A percentile compares a stretch with the other conserved stretches of the same genome.
Evolutionary conservation across 2,113 vertebrate species (phyloP).

Genomic region (Nansenia antarctica): DNA sequence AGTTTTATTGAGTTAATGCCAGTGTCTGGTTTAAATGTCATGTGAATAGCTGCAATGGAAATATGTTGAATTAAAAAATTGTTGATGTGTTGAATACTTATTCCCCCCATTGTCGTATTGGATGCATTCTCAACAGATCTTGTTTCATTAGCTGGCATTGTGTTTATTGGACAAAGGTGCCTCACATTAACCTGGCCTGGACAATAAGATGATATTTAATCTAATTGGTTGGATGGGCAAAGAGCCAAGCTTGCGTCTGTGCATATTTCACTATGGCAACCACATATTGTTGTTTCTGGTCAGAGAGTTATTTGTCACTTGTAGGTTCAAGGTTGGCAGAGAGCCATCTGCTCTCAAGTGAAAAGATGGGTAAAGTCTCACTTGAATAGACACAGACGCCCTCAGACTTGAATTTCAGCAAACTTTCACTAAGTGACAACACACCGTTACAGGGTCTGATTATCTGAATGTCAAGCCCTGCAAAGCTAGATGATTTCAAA

Average conservation of each 20-base stretch:
- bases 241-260: neutral
- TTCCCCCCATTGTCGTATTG: constrained; percentile 31
- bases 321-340: neutral
- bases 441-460: neutral
- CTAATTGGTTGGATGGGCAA: constrained; percentile 1
- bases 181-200: neutral
- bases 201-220: constrained; percentile 3
- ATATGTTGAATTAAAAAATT: too few species aligned
- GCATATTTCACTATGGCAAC: neutral
- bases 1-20: too few species aligned
- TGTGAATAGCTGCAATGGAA: too few species aligned
- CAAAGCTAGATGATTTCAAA: too few species aligned
- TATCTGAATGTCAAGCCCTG: too few species aligned
- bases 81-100: too few species aligned
- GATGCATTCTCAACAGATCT: constrained; percentile 33
- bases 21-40: too few species aligned
- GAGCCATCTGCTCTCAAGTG: neutral
- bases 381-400: neutral
- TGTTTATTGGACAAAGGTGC: constrained; percentile 7
- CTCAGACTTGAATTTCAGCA: neutral
- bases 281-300: neutral
- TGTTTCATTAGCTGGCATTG: constrained; percentile 12
- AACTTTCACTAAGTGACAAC: neutral
- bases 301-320: neutral
- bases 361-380: neutral